Base-by-base conservation (phyloP, 1,140 invertebrate genomes). In the Hypsibius dujardini region DNA sequence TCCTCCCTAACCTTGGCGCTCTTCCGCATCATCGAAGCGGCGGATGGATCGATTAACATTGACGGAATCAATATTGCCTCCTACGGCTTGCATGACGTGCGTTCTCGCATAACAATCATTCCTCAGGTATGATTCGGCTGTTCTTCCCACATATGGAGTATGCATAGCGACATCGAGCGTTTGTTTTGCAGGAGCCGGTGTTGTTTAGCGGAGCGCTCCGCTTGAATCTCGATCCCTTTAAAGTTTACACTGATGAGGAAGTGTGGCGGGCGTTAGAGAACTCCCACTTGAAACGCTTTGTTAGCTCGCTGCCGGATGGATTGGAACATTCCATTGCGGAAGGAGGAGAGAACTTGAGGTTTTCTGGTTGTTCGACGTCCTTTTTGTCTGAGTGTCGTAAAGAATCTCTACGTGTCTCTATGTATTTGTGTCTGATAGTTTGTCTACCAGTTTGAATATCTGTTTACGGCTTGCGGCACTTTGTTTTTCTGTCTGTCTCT, bases 331-430 rank as follows among this genome's bases (percentile, higher is more conserved):
- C 89, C 80, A 84, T 93, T 1, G 80, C 86, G 40, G 90, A 93
- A 80, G 90, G 90, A 72, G 90, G 91, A 62, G 90, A 91, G 73
- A 94, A 94, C 81, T 80, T 93, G 72, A 91, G 81, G 81, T 82
- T 28, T 28, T 28, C 28, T 28, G 28, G 28, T 28, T 28, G 28
- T 28, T 28, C 28, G 28, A 28, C 28, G 28, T 28, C 28, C 28
- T 28, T 28, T 28, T 28, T 28, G 28, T 28, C 28, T 28, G 28
- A 28, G 28, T 28, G 28, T 28, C 28, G 28, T 28, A 28, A 28
- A 28, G 28, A 28, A 28, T 28, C 28, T 28, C 28, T 28, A 28
- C 28, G 28, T 28, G 28, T 28, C 28, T 28, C 28, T 28, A 28
- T 28, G 28, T 28, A 28, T 28, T 28, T 28, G 28, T 28, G 28